Evolutionary conservation across 2,888 invertebrate genomes (phyloP), one percentile per base, ranked within the genome.

Genomic region (Schrankia costaestrigalis): DNA sequence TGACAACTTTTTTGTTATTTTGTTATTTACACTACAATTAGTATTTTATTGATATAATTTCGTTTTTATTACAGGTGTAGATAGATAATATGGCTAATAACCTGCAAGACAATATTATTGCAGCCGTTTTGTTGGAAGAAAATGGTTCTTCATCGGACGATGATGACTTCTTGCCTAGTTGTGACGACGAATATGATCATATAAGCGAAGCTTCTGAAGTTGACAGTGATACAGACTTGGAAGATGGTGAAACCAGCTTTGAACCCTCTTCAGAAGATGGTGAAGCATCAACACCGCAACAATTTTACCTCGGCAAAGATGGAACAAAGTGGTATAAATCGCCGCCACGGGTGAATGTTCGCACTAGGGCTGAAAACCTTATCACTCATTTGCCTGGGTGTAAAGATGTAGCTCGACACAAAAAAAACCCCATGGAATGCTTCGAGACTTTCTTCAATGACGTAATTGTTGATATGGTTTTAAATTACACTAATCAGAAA

Each of bases 161-260:
- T 31, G 31, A 31, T 13, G 23, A 23, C 14, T 31, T 31, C 13
- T 14, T 23, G 11, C 31, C 22, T 23, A 22, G 31, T 13, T 23
- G 31, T 31, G 31, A 31, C 31, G 13, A 31, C 18, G 18, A 31
- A 15, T 11, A 24, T 2, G 25, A 31, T 31, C 31, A 31, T 23
- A 31, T 31, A 15, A 24, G 25, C 18, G 31, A 31, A 11, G 31
- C 31, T 23, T 24, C 24, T 24, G 25, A 24, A 24, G 9, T 24
- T 18, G 8, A 3, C 1, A 31, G 18, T 31, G 25, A 24, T 19
- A 8, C 19, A 2, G 19, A 5, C 8, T 3, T 8, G 4, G 19
- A 19, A 5, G 19, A 19, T 8, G 3, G n/a, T 19, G 19, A 19
- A 19, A 8, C 7, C 8, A 8, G 9, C 9, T 2, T 19, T 19